Evolutionary conservation across 2,797 vertebrate genomes (phyloP).

Genomic region (Potorous gilbertii): DNA sequence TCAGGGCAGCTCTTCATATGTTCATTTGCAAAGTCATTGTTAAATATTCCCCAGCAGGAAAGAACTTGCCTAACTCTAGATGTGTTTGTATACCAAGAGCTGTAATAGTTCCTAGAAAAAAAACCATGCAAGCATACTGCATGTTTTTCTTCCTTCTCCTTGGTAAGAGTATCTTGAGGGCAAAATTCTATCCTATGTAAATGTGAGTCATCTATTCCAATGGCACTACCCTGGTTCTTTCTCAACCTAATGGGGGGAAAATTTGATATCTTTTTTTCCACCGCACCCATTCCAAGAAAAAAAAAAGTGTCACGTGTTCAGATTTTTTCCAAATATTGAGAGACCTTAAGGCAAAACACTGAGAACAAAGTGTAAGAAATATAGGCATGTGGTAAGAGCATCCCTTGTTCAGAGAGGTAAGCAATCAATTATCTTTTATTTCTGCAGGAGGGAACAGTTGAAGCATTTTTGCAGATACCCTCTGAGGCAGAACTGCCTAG

Average conservation of each 20-base stretch:
- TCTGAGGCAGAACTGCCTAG: constrained; percentile 55
- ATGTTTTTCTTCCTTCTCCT: constrained; percentile 60
- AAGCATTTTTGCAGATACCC: constrained; percentile 54
- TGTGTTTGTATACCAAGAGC: constrained; percentile 57
- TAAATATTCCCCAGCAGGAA: constrained; percentile 77
- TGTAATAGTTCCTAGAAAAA: constrained; percentile 61
- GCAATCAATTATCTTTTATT: constrained; percentile 65
- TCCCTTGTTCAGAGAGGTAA: constrained; percentile 49
- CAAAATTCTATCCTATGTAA: constrained; percentile 30
- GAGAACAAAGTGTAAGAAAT: constrained; percentile 50
- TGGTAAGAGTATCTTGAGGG: constrained; percentile 59
- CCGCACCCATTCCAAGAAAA: not conserved
- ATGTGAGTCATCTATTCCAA: constrained; percentile 27
- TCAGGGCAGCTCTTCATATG: constrained; percentile 57
- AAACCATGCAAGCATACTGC: constrained; percentile 63
- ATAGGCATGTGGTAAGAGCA: constrained; percentile 22
- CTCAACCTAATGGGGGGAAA: constrained; percentile 11
- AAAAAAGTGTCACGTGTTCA: not conserved
- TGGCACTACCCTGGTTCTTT: constrained; percentile 53
- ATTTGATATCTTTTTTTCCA: not conserved
- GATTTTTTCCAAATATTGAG: constrained; percentile 21
- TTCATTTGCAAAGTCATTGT: constrained; percentile 69
- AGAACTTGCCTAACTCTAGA: constrained; percentile 66
- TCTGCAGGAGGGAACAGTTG: constrained; percentile 50
- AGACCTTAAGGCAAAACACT: constrained; percentile 64